Percentiles rank a stretch among this genome's conserved stretches.
These are phyloP conservation scores for Melanophora roralis DNA, from an alignment of 2,888 invertebrate genomes.

Conservation along the genomic window DNA sequence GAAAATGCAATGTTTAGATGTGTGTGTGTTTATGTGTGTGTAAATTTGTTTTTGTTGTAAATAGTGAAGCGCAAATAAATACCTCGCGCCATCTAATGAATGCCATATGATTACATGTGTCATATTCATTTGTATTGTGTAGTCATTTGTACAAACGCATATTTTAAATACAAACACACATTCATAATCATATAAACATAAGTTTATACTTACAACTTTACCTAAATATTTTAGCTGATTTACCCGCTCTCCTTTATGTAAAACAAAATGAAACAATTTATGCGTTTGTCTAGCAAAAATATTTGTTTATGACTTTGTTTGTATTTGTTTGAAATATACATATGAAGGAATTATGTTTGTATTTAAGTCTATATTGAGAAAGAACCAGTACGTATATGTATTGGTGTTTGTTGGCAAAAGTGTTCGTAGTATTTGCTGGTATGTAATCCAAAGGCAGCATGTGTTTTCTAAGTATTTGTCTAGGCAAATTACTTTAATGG, in stretches of 20 bases:
- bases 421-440: constrained; percentile 7
- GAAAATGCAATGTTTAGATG: constrained; percentile 54
- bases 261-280: constrained; percentile 50
- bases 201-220: not conserved
- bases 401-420: not conserved
- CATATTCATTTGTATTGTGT: constrained; percentile 58
- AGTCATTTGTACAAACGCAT: constrained; percentile 10
- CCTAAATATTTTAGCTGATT: not conserved
- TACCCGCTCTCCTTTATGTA: not conserved
- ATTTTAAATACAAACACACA: not conserved
- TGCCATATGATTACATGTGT: constrained; percentile 69
- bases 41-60: constrained; percentile 65
- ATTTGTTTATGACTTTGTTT: constrained; percentile 5
- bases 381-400: not conserved
- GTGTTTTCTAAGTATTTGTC: constrained; percentile 48
- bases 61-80: constrained; percentile 73
- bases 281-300: constrained; percentile 49
- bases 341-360: constrained; percentile 11
- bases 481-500: constrained; percentile 49
- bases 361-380: not conserved
- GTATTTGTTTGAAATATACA: not conserved
- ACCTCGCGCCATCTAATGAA: constrained; percentile 69
- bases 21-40: not conserved
- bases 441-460: constrained; percentile 36
- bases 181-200: not conserved